Conservation (phyloP, 2,888 invertebrate genomes). For the Sepioteuthis lessoniana region DNA sequence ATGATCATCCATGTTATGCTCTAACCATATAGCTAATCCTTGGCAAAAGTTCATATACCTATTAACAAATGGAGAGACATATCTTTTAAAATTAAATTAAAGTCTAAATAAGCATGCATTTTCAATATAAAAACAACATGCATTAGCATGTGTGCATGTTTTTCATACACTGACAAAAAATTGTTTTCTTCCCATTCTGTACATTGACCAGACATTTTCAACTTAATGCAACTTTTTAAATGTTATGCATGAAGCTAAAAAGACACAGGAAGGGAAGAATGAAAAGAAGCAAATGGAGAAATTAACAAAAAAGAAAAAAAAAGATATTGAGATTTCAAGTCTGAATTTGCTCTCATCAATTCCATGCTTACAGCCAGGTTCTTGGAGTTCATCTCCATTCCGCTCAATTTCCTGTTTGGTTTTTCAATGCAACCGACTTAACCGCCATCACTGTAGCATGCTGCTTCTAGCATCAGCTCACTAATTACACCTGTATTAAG, state of each 20-base stretch:
- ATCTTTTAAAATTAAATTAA: no score
- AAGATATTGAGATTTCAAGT: background rate
- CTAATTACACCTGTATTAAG: background rate
- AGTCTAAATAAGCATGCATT: background rate
- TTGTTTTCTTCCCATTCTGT: background rate
- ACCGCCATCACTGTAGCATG: background rate
- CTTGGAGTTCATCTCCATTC: slow-evolving; percentile 33
- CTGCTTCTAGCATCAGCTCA: slow-evolving; percentile 11
- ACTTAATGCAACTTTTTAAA: background rate
- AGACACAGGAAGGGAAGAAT: slow-evolving; percentile 33
- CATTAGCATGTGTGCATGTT: background rate
- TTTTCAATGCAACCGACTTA: slow-evolving; percentile 33
- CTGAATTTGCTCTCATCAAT: background rate
- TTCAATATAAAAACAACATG: background rate
- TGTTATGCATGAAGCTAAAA: background rate
- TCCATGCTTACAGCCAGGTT: slow-evolving; percentile 16
- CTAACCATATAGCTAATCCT: no score
- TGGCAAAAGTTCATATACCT: no score
- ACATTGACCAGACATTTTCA: background rate
- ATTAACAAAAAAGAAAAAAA: background rate
- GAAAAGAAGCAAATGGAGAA: background rate
- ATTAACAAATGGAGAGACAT: no score
- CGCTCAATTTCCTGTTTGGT: slow-evolving; percentile 33
- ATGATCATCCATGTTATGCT: no score
- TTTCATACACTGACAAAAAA: background rate